Percentiles rank a stretch among this genome's conserved stretches.
phyloP scores from a whole-genome alignment of 2,113 vertebrate genomes.

The Camelus dromedarius region DNA sequence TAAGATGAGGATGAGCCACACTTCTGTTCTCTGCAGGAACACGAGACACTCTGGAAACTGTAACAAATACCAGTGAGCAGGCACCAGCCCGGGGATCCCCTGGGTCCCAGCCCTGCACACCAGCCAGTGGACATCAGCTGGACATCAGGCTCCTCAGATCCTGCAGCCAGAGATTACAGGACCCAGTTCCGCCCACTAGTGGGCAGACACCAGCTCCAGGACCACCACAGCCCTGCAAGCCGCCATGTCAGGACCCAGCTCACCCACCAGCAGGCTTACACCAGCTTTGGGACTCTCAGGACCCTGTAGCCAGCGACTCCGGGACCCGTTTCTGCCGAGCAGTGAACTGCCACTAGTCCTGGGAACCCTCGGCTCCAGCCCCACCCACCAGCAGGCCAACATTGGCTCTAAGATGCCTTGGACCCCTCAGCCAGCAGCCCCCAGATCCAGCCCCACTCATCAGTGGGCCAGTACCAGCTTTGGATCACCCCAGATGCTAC shows the following conservation, averaged over 20 bases:
- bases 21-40: not conserved
- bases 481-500: not conserved
- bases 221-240: not conserved
- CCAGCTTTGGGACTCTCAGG: too few relatives aligned
- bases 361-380: too few relatives aligned
- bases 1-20: not conserved
- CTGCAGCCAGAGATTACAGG: not conserved
- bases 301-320: too few relatives aligned
- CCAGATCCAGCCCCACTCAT: not conserved
- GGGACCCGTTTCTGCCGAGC: too few relatives aligned
- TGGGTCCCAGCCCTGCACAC: not conserved
- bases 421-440: not conserved
- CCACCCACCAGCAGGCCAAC: not conserved
- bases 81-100: not conserved
- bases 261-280: not conserved
- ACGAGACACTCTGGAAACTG: not conserved
- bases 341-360: too few relatives aligned
- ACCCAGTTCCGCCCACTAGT: not conserved
- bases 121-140: too few relatives aligned
- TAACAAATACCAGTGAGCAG: not conserved
- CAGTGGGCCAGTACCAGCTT: not conserved
- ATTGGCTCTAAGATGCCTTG: not conserved
- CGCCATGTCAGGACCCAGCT: not conserved
- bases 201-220: not conserved
- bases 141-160: not conserved